These are phyloP conservation scores for Drosophila sturtevanti DNA, from an alignment of 1,140 invertebrate species.

Conservation along the genomic window DNA sequence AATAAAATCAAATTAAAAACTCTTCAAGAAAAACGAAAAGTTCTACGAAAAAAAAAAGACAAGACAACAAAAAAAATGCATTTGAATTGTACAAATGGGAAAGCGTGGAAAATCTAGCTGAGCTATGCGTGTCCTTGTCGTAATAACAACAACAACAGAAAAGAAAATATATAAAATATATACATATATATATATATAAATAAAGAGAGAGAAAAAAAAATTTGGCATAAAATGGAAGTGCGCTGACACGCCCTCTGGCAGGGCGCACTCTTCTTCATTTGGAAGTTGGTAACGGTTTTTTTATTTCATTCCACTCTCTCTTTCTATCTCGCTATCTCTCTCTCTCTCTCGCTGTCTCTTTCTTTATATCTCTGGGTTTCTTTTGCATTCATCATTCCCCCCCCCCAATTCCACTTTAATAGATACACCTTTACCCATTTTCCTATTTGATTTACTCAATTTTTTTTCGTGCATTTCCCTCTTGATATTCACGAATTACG, in stretches of 20 bases:
- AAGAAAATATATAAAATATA: conserved; percentile 22
- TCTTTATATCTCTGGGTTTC: neutral
- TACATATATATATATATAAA: conserved; percentile 10
- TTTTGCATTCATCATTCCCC: conserved; percentile 47
- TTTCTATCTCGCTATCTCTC: neutral
- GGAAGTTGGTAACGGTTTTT: conserved; percentile 21
- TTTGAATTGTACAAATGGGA: conserved; percentile 26
- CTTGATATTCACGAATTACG: conserved; percentile 56
- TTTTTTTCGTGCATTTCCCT: conserved; percentile 27
- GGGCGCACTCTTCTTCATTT: conserved; percentile 34
- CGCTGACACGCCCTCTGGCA: conserved; percentile 2
- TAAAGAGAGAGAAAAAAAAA: conserved; percentile 19
- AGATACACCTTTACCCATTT: conserved; percentile 10
- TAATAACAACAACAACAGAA: conserved; percentile 11
- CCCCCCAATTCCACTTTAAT: neutral
- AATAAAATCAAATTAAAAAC: conserved; percentile 49
- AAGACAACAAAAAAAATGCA: conserved; percentile 11
- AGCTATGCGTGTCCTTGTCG: conserved; percentile 36
- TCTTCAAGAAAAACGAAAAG: conserved; percentile 12
- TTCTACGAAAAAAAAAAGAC: conserved; percentile 18
- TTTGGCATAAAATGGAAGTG: neutral
- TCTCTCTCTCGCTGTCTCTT: neutral
- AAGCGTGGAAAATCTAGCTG: conserved; percentile 37
- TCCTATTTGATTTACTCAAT: conserved; percentile 33
- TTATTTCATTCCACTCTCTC: conserved; percentile 5